A percentile compares a stretch with the other conserved stretches of the same genome.
phyloP scores from a whole-genome alignment of 2,888 invertebrate species.

The Eupithecia centaureata region DNA sequence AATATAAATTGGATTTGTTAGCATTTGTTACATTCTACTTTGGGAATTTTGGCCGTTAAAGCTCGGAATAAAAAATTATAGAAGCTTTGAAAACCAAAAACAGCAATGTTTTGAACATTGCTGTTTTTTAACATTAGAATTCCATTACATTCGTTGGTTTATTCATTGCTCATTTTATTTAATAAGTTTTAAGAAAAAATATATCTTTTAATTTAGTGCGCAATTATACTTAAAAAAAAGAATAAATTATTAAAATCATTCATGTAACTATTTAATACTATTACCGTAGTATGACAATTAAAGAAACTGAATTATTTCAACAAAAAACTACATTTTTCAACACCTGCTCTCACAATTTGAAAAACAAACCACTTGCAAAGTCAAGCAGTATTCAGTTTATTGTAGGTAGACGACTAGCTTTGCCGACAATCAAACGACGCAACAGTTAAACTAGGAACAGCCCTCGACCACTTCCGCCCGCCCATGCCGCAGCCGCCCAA shows the following conservation, averaged over 20 bases:
- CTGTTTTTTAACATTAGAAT: background rate
- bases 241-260: too few species aligned
- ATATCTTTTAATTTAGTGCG: too few species aligned
- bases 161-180: too few species aligned
- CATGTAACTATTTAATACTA: too few species aligned
- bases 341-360: background rate
- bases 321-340: background rate
- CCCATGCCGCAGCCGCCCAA: constrained; percentile 70
- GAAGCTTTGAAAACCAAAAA: background rate
- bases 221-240: too few species aligned
- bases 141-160: too few species aligned
- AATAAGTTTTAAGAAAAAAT: too few species aligned
- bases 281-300: background rate
- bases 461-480: constrained; percentile 77
- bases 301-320: background rate
- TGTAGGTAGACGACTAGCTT: constrained; percentile 44
- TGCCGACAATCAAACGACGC: constrained; percentile 73
- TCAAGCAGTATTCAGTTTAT: constrained; percentile 36
- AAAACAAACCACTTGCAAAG: constrained; percentile 20
- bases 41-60: constrained; percentile 21
- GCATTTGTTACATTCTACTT: constrained; percentile 34
- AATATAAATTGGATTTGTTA: constrained; percentile 56
- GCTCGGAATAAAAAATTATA: background rate
- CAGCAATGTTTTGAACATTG: background rate
- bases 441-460: constrained; percentile 78